Percentiles rank a stretch among this genome's conserved stretches.
phyloP scores from a whole-genome alignment of 1,140 invertebrate genomes.

The Aphelenchoides fujianensis region DNA sequence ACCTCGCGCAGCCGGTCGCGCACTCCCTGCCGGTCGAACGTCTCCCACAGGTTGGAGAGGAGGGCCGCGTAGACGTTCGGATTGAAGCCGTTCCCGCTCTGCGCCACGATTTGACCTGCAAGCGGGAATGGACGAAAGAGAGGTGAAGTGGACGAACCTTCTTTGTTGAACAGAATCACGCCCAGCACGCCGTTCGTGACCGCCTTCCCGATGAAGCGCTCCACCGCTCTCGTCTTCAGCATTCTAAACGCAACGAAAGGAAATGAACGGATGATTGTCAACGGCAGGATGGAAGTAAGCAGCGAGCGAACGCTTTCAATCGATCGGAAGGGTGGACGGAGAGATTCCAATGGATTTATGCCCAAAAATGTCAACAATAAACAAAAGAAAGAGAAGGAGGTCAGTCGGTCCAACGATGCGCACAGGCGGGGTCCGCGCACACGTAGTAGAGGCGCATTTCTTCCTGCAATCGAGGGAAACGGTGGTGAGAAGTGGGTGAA shows the following conservation, averaged over 20 bases:
- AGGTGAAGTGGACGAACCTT: constrained; percentile 18
- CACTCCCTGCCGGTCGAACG: constrained; percentile 42
- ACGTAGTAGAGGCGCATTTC: constrained; percentile 99
- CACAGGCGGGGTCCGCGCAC: constrained; percentile 86
- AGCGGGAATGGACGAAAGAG: not conserved
- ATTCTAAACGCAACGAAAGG: constrained; percentile 18
- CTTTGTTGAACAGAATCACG: constrained; percentile 44
- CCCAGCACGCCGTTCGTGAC: constrained; percentile 31
- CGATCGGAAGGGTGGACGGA: not conserved
- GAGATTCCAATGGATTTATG: constrained; percentile 14
- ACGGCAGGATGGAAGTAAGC: not conserved
- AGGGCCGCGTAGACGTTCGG: constrained; percentile 1
- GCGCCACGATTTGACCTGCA: constrained; percentile 27
- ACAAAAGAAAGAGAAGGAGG: constrained; percentile 5
- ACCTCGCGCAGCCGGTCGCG: constrained; percentile 11
- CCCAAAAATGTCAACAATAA: constrained; percentile 9
- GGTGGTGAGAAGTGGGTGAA: too few species aligned
- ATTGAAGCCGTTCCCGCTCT: constrained; percentile 5
- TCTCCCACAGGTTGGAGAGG: constrained; percentile 30
- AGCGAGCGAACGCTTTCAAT: constrained; percentile 14
- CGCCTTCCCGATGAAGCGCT: constrained; percentile 35
- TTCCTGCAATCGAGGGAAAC: constrained; percentile 66
- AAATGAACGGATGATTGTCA: constrained; percentile 10
- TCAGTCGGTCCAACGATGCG: constrained; percentile 95
- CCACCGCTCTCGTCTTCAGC: constrained; percentile 42